Evolutionary conservation across 2,797 vertebrate genomes (phyloP).

Genomic region (Cryptoprocta ferox): DNA sequence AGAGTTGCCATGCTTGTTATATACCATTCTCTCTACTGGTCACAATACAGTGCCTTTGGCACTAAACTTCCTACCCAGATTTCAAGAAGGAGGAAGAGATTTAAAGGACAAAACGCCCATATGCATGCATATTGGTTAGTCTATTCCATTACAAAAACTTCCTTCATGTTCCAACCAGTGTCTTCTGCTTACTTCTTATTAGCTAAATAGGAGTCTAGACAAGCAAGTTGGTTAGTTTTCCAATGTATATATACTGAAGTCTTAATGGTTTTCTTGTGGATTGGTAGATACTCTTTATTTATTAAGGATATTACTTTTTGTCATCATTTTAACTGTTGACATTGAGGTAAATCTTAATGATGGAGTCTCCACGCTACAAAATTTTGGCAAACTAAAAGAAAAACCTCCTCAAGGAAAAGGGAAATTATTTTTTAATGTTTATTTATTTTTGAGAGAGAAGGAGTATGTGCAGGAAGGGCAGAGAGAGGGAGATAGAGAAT

Average conservation of each 20-base stretch:
- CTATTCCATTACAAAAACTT: background rate
- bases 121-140: background rate
- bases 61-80: background rate
- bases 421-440: background rate
- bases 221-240: background rate
- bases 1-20: background rate
- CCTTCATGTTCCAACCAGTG: background rate
- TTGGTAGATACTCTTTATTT: background rate
- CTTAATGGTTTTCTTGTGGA: background rate
- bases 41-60: background rate
- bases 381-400: background rate
- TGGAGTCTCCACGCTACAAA: background rate
- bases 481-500: no score
- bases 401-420: background rate
- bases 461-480: no score
- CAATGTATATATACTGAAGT: background rate
- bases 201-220: background rate
- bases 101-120: background rate
- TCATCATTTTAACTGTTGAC: background rate
- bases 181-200: background rate
- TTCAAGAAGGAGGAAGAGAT: background rate
- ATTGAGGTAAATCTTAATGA: background rate
- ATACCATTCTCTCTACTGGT: fast-evolving
- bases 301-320: background rate
- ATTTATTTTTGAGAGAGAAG: no score